Percentiles rank a stretch among this genome's conserved stretches.
phyloP scores from a whole-genome alignment of 2,888 invertebrate species.

The Drosophila ezoana region DNA sequence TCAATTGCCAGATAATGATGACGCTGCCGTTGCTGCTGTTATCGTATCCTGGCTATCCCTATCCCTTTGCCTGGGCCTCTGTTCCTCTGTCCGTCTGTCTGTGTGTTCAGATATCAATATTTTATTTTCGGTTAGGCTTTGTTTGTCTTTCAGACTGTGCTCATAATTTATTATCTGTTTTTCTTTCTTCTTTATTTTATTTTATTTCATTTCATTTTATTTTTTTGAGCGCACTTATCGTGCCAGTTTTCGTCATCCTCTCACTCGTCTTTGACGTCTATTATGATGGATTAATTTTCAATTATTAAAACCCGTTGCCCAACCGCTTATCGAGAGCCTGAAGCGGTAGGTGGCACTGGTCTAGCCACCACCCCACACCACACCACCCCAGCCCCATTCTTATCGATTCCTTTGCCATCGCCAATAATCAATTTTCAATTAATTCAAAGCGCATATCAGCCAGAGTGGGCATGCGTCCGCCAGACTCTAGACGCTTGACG shows the following conservation, averaged over 20 bases:
- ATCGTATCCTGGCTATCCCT: slow-evolving; percentile 27
- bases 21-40: slow-evolving; percentile 28
- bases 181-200: no score
- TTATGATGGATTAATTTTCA: slow-evolving; percentile 84
- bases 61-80: slow-evolving; percentile 16
- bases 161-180: slow-evolving; percentile 44
- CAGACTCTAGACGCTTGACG: no score
- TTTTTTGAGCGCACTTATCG: slow-evolving; percentile 31
- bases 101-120: slow-evolving; percentile 44
- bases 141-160: slow-evolving; percentile 38
- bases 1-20: slow-evolving; percentile 84
- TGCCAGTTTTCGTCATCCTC: slow-evolving; percentile 22
- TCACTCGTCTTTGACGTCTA: slow-evolving; percentile 78
- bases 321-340: slow-evolving; percentile 38
- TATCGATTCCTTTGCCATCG: slow-evolving; percentile 60
- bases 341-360: not conserved
- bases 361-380: not conserved
- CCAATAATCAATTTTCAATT: slow-evolving; percentile 82
- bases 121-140: slow-evolving; percentile 53
- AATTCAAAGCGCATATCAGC: slow-evolving; percentile 70
- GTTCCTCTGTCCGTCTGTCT: not conserved
- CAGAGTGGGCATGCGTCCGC: not conserved
- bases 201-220: not conserved
- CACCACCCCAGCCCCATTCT: slow-evolving; percentile 6
- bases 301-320: slow-evolving; percentile 67